Conservation (phyloP, 2,113 vertebrate species). For the Nycticryphes semicollaris region DNA sequence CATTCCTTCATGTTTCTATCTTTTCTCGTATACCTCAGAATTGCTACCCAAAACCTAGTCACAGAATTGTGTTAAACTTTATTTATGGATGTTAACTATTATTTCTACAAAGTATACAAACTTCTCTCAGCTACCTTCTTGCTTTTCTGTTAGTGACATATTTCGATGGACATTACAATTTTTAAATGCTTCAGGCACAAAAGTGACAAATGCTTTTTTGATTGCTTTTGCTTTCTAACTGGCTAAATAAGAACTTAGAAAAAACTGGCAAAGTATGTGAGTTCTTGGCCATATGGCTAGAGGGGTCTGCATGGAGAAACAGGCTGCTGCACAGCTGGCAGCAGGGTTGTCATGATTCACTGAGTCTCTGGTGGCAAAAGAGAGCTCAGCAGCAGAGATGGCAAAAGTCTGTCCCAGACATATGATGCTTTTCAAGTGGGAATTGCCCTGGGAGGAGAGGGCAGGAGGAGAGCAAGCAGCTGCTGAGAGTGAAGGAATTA, state of each 20-base stretch:
- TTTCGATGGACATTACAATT: neutral
- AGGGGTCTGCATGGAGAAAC: neutral
- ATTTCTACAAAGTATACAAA: neutral
- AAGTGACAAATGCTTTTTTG: neutral
- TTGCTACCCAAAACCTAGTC: neutral
- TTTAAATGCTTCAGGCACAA: neutral
- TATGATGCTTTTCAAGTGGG: neutral
- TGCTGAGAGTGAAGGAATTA: neutral
- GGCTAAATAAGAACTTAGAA: neutral
- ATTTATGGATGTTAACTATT: neutral
- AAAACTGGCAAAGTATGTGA: neutral
- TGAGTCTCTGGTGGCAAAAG: neutral
- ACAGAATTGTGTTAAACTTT: neutral
- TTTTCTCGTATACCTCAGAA: neutral
- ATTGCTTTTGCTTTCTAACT: neutral
- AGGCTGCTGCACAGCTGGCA: neutral
- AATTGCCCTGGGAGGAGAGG: neutral
- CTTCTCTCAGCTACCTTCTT: neutral
- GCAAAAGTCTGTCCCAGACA: neutral
- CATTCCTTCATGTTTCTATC: neutral
- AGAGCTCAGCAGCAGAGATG: neutral
- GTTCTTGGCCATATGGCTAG: neutral
- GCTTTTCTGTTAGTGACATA: neutral
- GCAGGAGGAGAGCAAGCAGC: neutral
- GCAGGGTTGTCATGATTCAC: neutral